Conservation (phyloP, 2,113 vertebrate genomes). For the Tyrannus savana region DNA sequence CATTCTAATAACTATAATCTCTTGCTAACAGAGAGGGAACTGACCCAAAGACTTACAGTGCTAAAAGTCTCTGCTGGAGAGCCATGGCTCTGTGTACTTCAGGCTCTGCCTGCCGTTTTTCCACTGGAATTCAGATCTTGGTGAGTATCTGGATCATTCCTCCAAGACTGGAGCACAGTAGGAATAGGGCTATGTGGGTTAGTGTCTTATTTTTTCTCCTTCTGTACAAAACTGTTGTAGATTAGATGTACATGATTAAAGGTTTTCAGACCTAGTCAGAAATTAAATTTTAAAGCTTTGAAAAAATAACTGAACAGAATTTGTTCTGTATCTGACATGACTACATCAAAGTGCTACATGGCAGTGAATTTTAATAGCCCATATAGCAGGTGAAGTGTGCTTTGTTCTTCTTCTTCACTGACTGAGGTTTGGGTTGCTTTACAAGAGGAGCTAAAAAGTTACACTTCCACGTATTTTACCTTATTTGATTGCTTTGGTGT, state of each 20-base stretch:
- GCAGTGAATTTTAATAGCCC: slow-evolving; percentile 3
- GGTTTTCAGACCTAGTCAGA: slow-evolving; percentile 28
- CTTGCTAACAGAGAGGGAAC: not conserved
- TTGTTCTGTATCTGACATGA: slow-evolving; percentile 33
- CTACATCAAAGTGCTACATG: slow-evolving; percentile 25
- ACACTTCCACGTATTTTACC: not conserved
- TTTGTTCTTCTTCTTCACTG: not conserved
- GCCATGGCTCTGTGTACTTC: not conserved
- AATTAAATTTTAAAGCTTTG: slow-evolving; percentile 57
- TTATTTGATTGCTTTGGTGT: not conserved
- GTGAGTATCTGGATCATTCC: accelerated
- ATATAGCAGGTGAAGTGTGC: not conserved
- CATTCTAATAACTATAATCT: not conserved
- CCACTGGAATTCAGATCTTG: not conserved
- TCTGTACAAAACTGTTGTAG: not conserved
- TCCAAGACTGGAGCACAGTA: not conserved
- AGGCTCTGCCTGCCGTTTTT: not conserved
- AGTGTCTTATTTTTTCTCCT: not conserved
- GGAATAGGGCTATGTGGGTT: not conserved
- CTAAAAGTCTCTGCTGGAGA: not conserved
- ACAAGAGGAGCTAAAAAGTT: not conserved
- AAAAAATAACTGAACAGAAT: slow-evolving; percentile 38
- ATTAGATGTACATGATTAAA: slow-evolving; percentile 30
- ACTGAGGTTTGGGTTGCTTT: not conserved
- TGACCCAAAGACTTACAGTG: not conserved